Conservation (phyloP, 2,888 invertebrate genomes). For the Sphinx pinastri region DNA sequence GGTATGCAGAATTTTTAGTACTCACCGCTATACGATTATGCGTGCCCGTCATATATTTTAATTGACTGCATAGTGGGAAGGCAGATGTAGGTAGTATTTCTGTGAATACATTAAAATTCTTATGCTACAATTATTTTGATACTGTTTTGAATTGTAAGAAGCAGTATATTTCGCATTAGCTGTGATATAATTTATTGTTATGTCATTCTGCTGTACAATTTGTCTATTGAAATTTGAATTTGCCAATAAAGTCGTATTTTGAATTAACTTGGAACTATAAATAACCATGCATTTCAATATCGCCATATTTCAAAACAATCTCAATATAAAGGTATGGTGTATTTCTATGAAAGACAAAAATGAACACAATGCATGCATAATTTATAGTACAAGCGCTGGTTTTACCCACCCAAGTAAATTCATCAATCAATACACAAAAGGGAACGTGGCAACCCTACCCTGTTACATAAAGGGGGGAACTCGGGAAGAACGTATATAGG, state of each 20-base stretch:
- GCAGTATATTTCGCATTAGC: neutral
- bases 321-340: no score
- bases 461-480: constrained; percentile 48
- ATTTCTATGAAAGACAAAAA: neutral
- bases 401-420: constrained; percentile 25
- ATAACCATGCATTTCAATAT: no score
- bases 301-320: no score
- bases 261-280: no score
- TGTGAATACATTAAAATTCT: neutral
- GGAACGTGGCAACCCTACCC: constrained; percentile 53
- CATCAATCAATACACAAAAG: constrained; percentile 33
- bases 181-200: neutral
- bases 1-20: constrained; percentile 23
- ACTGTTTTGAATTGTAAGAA: neutral
- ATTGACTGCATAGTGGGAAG: neutral
- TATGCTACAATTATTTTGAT: constrained; percentile 5
- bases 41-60: constrained; percentile 6
- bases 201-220: no score
- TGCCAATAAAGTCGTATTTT: no score
- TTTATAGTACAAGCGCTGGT: neutral
- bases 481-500: constrained; percentile 59
- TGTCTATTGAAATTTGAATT: no score
- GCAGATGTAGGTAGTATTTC: neutral
- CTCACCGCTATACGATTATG: neutral
- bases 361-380: constrained; percentile 1